These are phyloP conservation scores for Platygyra sinensis DNA, from an alignment of 64 coral and sea anemone genomes.

Conservation along the genomic window DNA sequence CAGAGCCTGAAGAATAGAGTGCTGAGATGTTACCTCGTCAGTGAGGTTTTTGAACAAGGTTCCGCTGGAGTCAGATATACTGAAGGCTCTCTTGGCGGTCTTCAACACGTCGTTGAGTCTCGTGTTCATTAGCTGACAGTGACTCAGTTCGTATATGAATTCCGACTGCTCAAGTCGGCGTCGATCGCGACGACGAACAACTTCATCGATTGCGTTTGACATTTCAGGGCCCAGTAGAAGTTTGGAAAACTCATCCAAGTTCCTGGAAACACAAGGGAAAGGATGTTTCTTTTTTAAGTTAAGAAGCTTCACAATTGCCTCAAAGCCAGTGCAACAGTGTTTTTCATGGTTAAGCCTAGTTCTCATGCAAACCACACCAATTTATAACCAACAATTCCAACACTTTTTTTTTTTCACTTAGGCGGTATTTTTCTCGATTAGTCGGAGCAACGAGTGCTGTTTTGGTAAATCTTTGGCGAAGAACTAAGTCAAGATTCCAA, in stretches of 20 bases:
- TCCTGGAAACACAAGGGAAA: background rate
- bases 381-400: no score
- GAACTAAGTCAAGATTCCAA: no score
- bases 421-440: no score
- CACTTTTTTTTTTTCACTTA: no score
- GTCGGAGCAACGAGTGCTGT: no score
- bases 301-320: no score
- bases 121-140: background rate
- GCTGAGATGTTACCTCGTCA: background rate
- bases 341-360: no score
- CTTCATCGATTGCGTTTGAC: background rate
- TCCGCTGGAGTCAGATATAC: conserved; percentile 16
- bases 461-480: no score
- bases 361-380: no score
- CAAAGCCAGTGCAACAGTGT: no score
- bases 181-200: background rate
- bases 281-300: background rate
- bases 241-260: conserved; percentile 25
- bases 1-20: conserved; percentile 2
- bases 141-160: background rate
- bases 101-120: background rate
- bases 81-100: conserved; percentile 20
- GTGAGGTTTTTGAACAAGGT: conserved; percentile 20
- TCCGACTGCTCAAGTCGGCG: background rate
- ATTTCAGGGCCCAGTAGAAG: conserved; percentile 11